A percentile compares a stretch with the other conserved stretches of the same genome.
phyloP scores from a whole-genome alignment of 1,140 invertebrate species.

The Cryptotermes secundus region DNA sequence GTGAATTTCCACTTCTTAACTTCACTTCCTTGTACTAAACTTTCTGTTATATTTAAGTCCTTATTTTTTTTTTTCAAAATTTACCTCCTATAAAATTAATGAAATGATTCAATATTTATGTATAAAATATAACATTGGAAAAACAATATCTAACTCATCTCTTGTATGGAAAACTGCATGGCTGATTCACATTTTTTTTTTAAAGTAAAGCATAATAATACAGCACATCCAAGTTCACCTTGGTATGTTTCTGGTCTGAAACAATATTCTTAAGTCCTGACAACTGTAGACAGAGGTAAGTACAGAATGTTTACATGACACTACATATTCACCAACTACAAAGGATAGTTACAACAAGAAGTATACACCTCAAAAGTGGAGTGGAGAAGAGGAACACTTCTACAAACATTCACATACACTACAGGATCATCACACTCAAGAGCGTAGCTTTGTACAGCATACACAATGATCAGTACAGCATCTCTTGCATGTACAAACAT shows the following conservation, averaged over 20 bases:
- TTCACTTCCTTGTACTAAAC: neutral
- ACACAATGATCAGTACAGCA: neutral
- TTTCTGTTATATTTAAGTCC: neutral
- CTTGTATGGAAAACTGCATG: neutral
- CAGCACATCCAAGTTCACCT: neutral
- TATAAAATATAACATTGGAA: conserved; percentile 18
- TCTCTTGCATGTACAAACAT: neutral
- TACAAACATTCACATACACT: no score
- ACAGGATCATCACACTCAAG: no score
- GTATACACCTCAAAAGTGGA: neutral
- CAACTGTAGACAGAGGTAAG: neutral
- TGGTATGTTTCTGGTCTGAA: neutral
- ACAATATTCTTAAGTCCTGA: neutral
- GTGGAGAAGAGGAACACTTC: neutral
- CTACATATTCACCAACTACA: neutral
- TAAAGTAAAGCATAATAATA: neutral
- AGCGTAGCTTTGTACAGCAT: neutral
- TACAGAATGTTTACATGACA: neutral
- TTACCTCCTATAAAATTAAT: neutral
- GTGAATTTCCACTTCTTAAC: neutral
- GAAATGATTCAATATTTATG: neutral
- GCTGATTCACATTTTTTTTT: neutral
- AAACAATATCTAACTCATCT: neutral
- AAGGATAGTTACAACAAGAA: conserved; percentile 4
- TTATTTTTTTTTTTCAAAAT: neutral